These are phyloP conservation scores for Meandrina meandrites DNA, from an alignment of 92 coral and sea anemone species.

Conservation along the genomic window DNA sequence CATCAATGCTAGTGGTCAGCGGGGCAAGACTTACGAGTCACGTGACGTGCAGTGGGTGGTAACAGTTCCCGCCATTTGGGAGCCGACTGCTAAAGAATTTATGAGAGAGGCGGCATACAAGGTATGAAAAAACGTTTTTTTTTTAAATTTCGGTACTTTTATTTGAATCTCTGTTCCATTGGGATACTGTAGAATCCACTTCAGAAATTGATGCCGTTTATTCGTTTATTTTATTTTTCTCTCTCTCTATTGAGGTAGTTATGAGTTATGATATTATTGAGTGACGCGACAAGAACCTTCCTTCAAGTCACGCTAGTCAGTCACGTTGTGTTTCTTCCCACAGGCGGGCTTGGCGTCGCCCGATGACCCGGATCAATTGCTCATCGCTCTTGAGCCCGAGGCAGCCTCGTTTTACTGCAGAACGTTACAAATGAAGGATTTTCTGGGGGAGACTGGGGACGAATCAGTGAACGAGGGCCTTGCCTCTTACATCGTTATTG, in stretches of 20 bases:
- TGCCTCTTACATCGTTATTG: conserved; percentile 40
- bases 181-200: background rate
- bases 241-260: too few species aligned
- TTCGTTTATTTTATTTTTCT: too few species aligned
- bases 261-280: too few species aligned
- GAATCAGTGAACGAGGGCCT: conserved; percentile 33
- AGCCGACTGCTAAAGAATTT: conserved; percentile 75
- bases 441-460: conserved; percentile 46
- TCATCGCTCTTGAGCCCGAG: conserved; percentile 55
- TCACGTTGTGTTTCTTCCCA: background rate
- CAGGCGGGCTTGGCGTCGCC: conserved; percentile 51
- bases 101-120: conserved; percentile 79
- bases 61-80: conserved; percentile 83
- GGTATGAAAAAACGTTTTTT: conserved; percentile 32
- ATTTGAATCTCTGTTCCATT: background rate
- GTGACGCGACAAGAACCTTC: background rate
- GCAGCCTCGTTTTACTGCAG: conserved; percentile 58
- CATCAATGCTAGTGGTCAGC: conserved; percentile 49
- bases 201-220: background rate
- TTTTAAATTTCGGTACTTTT: background rate
- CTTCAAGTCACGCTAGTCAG: background rate
- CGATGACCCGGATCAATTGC: conserved; percentile 47
- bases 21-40: conserved; percentile 49
- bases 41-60: conserved; percentile 71
- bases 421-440: conserved; percentile 51